Evolutionary conservation across 2,113 vertebrate genomes (phyloP).

Genomic region (Castor canadensis): DNA sequence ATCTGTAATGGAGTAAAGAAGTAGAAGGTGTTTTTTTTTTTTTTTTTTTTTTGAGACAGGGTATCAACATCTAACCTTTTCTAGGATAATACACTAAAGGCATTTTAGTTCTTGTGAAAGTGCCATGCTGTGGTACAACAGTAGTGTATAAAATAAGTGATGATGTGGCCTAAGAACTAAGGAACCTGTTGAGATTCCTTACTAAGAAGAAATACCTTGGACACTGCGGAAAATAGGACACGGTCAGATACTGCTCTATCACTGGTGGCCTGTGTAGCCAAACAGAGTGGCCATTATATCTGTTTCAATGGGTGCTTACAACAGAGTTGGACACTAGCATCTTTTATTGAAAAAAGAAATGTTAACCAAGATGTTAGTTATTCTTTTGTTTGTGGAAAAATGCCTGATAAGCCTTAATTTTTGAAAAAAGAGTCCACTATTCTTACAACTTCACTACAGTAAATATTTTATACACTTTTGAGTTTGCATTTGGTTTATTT

Average conservation of each 20-base stretch:
- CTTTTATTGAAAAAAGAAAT: constrained; percentile 80
- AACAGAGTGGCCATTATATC: constrained; percentile 84
- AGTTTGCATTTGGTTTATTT: constrained; percentile 57
- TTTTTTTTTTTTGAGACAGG: neutral
- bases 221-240: constrained; percentile 53
- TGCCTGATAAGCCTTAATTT: constrained; percentile 66
- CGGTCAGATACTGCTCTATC: constrained; percentile 65
- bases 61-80: constrained; percentile 2
- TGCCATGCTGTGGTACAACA: neutral
- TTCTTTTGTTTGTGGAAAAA: constrained; percentile 68
- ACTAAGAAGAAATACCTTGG: constrained; percentile 22
- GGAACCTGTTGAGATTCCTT: constrained; percentile 28
- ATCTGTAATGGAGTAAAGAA: constrained; percentile 12
- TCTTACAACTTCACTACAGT: constrained; percentile 21
- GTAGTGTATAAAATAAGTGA: constrained; percentile 19
- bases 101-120: constrained; percentile 21
- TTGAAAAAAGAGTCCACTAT: constrained; percentile 46
- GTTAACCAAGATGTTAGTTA: constrained; percentile 74
- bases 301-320: constrained; percentile 80
- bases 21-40: constrained; percentile 34
- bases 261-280: constrained; percentile 69
- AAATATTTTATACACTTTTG: constrained; percentile 53
- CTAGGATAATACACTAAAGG: neutral
- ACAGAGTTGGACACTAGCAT: constrained; percentile 73
- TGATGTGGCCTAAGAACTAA: constrained; percentile 30